Base-by-base conservation (phyloP, 1,140 invertebrate species). In the Sweltsa coloradensis region DNA sequence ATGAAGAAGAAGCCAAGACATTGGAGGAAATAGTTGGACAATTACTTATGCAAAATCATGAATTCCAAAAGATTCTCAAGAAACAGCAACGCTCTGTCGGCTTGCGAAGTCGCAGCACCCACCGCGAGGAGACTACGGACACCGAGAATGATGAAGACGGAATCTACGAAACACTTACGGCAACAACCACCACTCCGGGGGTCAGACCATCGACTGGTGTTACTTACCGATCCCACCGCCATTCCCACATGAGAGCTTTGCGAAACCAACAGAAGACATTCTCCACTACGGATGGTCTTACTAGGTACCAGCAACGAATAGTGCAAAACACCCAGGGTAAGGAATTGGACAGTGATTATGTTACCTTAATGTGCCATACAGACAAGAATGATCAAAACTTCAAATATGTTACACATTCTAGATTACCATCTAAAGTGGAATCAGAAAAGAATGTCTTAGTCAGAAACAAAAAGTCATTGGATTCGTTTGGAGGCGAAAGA, bases 1-100 rank as follows among this genome's bases (percentile, higher is more conserved):
- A 16, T 37, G 36, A 22, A 16, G 36, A 37, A 26, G 59, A 59
- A 40, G 58, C 57, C 48, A 70, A 76, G 64, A 81, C 76, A 1
- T 65, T 86, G 25, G 83, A 85, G 55, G 75, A 84, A 57, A 88
- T 91, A 24, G 85, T 90, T 19, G 78, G 83, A 13, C 83, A 89
- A 59, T 69, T 90, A 16, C 66, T 90, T 2, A 82, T 87, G 74
- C 81, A 89, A 56, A 89, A 84, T 57, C 74, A 83, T 54, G 85
- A 89, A 53, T 87, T 89, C 49, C 83, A 89, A 51, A 78, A 81
- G 47, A 71, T 87, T 18, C 63, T 87, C 11, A 83, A 79, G 43
- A 81, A 78, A 57, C 82, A 79, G 57, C 65, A 72, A 66, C 61
- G 78, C 64, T 55, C 75, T 58, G 66, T 72, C 39, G 64, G 75